These are phyloP conservation scores for Diachrysia chrysitis DNA, from an alignment of 2,888 invertebrate genomes.

Conservation along the genomic window DNA sequence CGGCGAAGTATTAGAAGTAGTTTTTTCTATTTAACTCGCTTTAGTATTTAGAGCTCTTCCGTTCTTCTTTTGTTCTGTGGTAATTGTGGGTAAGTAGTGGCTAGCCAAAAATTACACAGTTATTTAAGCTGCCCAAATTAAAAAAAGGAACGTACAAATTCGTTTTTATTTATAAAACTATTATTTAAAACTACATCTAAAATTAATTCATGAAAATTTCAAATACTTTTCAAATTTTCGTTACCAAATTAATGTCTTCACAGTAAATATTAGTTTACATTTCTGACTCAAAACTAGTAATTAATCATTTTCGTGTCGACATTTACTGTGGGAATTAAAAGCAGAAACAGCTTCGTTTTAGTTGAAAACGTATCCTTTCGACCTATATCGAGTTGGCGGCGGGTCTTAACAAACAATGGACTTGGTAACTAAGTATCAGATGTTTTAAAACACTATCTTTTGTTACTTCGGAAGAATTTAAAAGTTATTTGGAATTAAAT, in stretches of 20 bases:
- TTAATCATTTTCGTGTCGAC: conserved; percentile 62
- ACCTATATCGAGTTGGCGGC: conserved; percentile 53
- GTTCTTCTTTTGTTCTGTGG: no score
- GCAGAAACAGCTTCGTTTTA: conserved; percentile 41
- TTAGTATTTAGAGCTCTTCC: no score
- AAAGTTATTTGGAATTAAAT: not conserved
- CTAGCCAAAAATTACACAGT: no score
- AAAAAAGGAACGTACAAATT: no score
- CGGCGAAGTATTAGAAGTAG: no score
- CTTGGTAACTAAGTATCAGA: conserved; percentile 10
- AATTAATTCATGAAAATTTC: not conserved
- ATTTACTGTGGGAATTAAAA: conserved; percentile 56
- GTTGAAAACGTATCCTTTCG: conserved; percentile 54
- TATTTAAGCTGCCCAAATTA: no score
- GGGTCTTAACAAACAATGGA: conserved; percentile 30
- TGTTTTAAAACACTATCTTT: conserved; percentile 17
- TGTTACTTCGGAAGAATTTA: conserved; percentile 13
- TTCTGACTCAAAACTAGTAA: conserved; percentile 38
- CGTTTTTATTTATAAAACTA: no score
- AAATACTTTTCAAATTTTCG: not conserved
- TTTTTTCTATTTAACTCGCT: no score
- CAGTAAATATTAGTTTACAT: conserved; percentile 29
- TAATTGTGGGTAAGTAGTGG: no score
- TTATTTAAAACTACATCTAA: not conserved
- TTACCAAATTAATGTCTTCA: conserved; percentile 6